A percentile compares a stretch with the other conserved stretches of the same genome.
Evolutionary conservation across 2,888 invertebrate species (phyloP).

Genomic region (Asteroscopus sphinx): DNA sequence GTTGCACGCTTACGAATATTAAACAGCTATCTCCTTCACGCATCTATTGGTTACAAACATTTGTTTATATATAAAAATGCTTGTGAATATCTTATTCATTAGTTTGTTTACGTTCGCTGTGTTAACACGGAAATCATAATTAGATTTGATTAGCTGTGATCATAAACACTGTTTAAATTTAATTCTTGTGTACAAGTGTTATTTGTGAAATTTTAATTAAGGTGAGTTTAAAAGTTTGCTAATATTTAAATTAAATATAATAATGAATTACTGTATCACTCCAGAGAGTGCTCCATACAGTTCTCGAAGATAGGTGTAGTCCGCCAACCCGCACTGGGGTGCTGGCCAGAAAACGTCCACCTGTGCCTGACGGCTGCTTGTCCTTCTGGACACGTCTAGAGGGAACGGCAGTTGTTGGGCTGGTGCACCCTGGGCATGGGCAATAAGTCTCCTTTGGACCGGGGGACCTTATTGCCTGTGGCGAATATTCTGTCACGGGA

Average conservation of each 20-base stretch:
- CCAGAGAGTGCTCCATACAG: no score
- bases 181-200: constrained; percentile 5
- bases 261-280: no score
- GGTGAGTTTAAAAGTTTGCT: constrained; percentile 25
- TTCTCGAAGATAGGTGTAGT: not conserved
- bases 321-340: no score
- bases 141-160: constrained; percentile 1
- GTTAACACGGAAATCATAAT: constrained; percentile 23
- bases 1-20: not conserved
- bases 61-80: constrained; percentile 45
- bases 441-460: no score
- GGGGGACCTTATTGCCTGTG: no score
- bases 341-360: no score
- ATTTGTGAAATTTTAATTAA: not conserved
- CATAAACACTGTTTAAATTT: constrained; percentile 1
- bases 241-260: no score
- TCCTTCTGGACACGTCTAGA: no score
- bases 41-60: constrained; percentile 5
- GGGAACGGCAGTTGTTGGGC: no score
- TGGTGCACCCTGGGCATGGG: no score
- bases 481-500: no score
- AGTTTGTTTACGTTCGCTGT: constrained; percentile 26
- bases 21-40: constrained; percentile 28
- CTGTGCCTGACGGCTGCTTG: no score
- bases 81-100: constrained; percentile 30